Percentiles rank a stretch among this genome's conserved stretches.
Conservation (phyloP, 1,140 invertebrate genomes). For the Lepidurus arcticus region DNA sequence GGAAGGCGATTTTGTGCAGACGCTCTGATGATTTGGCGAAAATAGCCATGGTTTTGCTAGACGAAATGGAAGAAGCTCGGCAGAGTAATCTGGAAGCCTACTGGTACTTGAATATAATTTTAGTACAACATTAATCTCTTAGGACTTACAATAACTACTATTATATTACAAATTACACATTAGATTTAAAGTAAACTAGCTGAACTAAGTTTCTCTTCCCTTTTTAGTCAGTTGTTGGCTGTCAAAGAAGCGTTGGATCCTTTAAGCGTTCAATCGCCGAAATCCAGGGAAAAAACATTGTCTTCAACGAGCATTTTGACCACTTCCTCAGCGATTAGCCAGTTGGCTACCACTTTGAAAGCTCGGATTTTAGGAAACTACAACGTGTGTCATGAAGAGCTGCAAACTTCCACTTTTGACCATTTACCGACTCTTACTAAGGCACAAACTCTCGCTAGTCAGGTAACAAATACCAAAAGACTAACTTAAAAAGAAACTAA, state of each 20-base stretch:
- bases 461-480: neutral
- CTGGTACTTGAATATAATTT: constrained; percentile 45
- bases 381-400: constrained; percentile 42
- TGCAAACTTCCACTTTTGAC: constrained; percentile 33
- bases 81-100: constrained; percentile 64
- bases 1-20: constrained; percentile 63
- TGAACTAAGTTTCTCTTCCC: constrained; percentile 29
- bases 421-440: constrained; percentile 39
- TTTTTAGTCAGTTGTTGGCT: constrained; percentile 43
- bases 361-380: constrained; percentile 35
- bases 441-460: constrained; percentile 37
- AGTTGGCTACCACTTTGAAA: neutral
- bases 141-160: neutral
- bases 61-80: constrained; percentile 63
- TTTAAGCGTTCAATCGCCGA: constrained; percentile 37
- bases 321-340: neutral
- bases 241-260: constrained; percentile 47
- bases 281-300: constrained; percentile 41
- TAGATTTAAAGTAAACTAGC: too few species aligned
- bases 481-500: too few species aligned
- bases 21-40: constrained; percentile 67
- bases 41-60: constrained; percentile 63
- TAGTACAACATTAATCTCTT: neutral
- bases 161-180: too few species aligned
- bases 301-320: constrained; percentile 40